Evolutionary conservation across 2,888 invertebrate species (phyloP).

Genomic region (Rhyacophila evoluta): DNA sequence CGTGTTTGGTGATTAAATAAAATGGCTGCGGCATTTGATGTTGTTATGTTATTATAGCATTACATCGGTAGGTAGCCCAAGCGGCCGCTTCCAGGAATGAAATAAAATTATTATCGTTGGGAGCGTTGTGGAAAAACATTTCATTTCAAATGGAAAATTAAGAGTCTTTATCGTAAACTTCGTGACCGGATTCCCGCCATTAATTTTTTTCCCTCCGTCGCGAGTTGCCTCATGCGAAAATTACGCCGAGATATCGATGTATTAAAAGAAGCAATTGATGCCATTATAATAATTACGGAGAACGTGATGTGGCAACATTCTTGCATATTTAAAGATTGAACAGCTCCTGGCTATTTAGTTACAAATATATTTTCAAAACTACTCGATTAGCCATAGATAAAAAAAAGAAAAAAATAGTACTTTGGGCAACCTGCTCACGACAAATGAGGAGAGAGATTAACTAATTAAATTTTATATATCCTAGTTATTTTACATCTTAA

Average conservation of each 20-base stretch:
- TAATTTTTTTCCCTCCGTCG: not conserved
- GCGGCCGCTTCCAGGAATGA: slow-evolving; percentile 18
- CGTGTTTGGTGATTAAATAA: slow-evolving; percentile 31
- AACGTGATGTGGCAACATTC: not conserved
- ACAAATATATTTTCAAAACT: no score
- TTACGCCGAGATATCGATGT: slow-evolving; percentile 15
- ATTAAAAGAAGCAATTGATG: slow-evolving; percentile 21
- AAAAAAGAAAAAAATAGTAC: no score
- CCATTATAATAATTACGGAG: slow-evolving; percentile 22
- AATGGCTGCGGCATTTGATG: slow-evolving; percentile 20
- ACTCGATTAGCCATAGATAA: no score
- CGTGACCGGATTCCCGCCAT: slow-evolving; percentile 17
- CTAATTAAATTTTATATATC: no score
- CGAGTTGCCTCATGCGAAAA: slow-evolving; percentile 19
- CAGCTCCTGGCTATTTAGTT: slow-evolving; percentile 20
- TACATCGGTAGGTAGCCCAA: slow-evolving; percentile 8
- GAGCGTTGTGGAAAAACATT: slow-evolving; percentile 2
- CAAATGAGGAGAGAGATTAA: no score
- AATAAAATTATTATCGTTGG: not conserved
- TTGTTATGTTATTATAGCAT: slow-evolving; percentile 25
- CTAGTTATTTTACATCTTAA: no score
- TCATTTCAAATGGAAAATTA: slow-evolving; percentile 24
- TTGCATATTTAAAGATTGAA: slow-evolving; percentile 5
- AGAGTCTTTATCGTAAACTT: slow-evolving; percentile 16
- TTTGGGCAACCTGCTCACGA: no score